Percentiles rank a stretch among this genome's conserved stretches.
Evolutionary conservation across 2,113 vertebrate genomes (phyloP).

Genomic region (Cryptotis parvus): DNA sequence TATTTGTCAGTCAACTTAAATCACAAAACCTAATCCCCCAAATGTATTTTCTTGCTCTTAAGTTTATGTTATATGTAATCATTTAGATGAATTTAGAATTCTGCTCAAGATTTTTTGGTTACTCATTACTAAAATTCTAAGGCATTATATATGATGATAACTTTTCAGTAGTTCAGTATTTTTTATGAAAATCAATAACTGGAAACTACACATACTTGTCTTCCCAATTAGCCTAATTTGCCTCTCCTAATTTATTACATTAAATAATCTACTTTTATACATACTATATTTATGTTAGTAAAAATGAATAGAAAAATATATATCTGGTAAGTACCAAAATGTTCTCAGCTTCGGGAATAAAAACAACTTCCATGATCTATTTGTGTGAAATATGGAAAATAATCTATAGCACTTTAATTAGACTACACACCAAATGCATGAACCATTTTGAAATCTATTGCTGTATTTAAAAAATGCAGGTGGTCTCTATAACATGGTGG

Average conservation of each 20-base stretch:
- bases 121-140: neutral
- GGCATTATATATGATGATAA: neutral
- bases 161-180: neutral
- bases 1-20: constrained; percentile 32
- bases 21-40: constrained; percentile 27
- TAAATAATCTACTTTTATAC: constrained; percentile 19
- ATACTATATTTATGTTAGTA: neutral
- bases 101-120: constrained; percentile 20
- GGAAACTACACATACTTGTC: neutral
- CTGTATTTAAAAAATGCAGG: constrained; percentile 16
- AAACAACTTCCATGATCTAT: neutral
- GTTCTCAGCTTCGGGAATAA: neutral
- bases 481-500: neutral
- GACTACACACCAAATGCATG: neutral
- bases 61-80: neutral
- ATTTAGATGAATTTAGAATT: neutral
- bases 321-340: neutral
- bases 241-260: neutral
- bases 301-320: neutral
- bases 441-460: constrained; percentile 8
- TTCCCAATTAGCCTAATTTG: neutral
- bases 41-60: constrained; percentile 51
- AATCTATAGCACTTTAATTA: neutral
- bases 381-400: neutral
- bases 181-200: neutral